phyloP scores from a whole-genome alignment of 2,888 invertebrate species.

The Yponomeuta evonymella region DNA sequence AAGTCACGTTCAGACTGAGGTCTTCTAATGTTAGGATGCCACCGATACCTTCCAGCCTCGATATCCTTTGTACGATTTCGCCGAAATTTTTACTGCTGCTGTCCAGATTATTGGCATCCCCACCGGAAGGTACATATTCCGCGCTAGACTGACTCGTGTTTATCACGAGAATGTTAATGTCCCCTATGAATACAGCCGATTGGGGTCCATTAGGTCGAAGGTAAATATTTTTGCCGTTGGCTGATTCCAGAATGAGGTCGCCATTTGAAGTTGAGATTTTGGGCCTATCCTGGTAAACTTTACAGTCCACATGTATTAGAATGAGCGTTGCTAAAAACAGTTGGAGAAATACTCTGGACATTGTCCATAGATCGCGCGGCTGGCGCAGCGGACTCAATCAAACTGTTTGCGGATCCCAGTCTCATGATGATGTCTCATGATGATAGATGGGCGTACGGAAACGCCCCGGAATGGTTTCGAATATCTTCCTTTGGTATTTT shows the following conservation, averaged over 20 bases:
- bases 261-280: slow-evolving; percentile 80
- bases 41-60: slow-evolving; percentile 35
- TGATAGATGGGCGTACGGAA: slow-evolving; percentile 18
- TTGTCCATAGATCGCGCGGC: slow-evolving; percentile 34
- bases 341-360: slow-evolving; percentile 38
- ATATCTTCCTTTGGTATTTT: neutral
- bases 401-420: neutral
- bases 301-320: slow-evolving; percentile 42
- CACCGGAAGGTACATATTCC: neutral
- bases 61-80: slow-evolving; percentile 19
- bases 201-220: slow-evolving; percentile 82
- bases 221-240: slow-evolving; percentile 85
- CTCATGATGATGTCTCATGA: neutral
- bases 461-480: slow-evolving; percentile 16
- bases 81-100: neutral
- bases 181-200: slow-evolving; percentile 80
- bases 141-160: slow-evolving; percentile 43
- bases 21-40: slow-evolving; percentile 36
- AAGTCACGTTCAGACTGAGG: slow-evolving; percentile 34
- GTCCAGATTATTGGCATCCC: neutral
- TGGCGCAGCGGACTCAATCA: neutral
- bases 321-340: slow-evolving; percentile 36
- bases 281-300: slow-evolving; percentile 79
- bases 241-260: slow-evolving; percentile 86
- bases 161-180: slow-evolving; percentile 77